Conservation (phyloP, 2,113 vertebrate species). For the Macquaria ambigua region DNA sequence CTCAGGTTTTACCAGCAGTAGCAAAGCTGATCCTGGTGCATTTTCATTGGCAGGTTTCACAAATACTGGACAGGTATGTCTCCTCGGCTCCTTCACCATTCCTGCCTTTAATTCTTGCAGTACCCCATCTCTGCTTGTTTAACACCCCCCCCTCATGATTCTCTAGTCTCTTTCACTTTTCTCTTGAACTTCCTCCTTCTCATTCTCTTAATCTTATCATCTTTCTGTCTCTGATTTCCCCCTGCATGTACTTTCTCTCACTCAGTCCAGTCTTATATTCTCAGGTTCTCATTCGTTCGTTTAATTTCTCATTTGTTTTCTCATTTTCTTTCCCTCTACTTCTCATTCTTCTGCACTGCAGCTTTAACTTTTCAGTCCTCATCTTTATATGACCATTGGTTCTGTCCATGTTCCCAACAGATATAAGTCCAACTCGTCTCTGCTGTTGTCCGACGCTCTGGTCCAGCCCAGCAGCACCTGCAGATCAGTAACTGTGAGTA, state of each 20-base stretch:
- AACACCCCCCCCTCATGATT: background rate
- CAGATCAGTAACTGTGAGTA: slow-evolving; percentile 90
- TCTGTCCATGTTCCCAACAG: slow-evolving; percentile 79
- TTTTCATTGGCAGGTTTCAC: slow-evolving; percentile 98
- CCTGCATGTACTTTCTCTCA: background rate
- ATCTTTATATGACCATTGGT: background rate
- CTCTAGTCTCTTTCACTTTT: background rate
- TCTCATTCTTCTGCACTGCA: background rate
- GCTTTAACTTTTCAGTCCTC: background rate
- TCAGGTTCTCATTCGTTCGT: background rate
- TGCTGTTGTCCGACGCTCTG: slow-evolving; percentile 93
- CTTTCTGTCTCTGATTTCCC: background rate
- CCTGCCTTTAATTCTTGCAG: background rate
- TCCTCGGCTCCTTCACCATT: background rate
- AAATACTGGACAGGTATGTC: slow-evolving; percentile 95
- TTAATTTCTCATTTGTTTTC: no score
- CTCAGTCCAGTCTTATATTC: background rate
- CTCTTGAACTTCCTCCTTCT: background rate
- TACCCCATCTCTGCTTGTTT: background rate
- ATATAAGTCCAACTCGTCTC: slow-evolving; percentile 94
- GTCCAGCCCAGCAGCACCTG: slow-evolving; percentile 92
- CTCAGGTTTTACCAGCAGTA: slow-evolving; percentile 94
- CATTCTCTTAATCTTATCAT: background rate
- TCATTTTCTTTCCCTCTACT: background rate
- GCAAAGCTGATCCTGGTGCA: slow-evolving; percentile 99